Evolutionary conservation across 2,113 vertebrate genomes (phyloP).

Genomic region (Gobius niger): DNA sequence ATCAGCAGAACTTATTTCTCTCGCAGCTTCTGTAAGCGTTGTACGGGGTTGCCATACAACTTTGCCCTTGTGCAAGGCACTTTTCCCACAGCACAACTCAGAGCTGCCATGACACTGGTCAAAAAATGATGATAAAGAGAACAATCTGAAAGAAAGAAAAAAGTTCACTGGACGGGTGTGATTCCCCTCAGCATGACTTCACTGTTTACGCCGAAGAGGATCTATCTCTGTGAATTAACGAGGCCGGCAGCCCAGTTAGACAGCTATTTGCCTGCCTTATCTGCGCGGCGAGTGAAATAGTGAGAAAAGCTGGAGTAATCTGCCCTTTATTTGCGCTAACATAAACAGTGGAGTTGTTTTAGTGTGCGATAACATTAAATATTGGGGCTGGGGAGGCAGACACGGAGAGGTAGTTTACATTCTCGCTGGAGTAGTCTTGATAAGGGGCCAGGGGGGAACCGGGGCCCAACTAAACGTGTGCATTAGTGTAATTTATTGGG

Average conservation of each 20-base stretch:
- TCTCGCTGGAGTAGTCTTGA: constrained; percentile 82
- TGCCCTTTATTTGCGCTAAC: constrained; percentile 74
- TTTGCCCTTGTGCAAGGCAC: too few species aligned
- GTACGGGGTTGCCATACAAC: too few species aligned
- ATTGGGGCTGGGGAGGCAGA: constrained; percentile 70
- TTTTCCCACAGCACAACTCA: too few species aligned
- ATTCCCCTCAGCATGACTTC: constrained; percentile 65
- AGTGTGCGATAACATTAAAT: constrained; percentile 83
- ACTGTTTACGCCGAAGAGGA: constrained; percentile 64
- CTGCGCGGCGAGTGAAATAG: constrained; percentile 62
- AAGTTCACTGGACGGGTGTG: constrained; percentile 59
- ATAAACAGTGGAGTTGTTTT: constrained; percentile 80
- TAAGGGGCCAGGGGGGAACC: constrained; percentile 82
- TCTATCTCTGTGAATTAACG: constrained; percentile 73
- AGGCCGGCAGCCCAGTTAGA: constrained; percentile 61
- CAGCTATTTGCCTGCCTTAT: constrained; percentile 68
- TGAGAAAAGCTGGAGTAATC: constrained; percentile 72
- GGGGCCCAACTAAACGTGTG: constrained; percentile 82
- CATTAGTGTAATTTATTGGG: constrained; percentile 85
- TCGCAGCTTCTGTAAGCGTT: too few species aligned
- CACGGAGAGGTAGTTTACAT: constrained; percentile 81
- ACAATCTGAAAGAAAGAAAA: background rate
- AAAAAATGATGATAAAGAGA: background rate
- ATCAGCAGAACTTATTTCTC: too few species aligned
- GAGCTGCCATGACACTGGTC: background rate